Evolutionary conservation across 2,113 vertebrate genomes (phyloP), one percentile per base, ranked within the genome.

Genomic region (Zosterops hypoxanthus): DNA sequence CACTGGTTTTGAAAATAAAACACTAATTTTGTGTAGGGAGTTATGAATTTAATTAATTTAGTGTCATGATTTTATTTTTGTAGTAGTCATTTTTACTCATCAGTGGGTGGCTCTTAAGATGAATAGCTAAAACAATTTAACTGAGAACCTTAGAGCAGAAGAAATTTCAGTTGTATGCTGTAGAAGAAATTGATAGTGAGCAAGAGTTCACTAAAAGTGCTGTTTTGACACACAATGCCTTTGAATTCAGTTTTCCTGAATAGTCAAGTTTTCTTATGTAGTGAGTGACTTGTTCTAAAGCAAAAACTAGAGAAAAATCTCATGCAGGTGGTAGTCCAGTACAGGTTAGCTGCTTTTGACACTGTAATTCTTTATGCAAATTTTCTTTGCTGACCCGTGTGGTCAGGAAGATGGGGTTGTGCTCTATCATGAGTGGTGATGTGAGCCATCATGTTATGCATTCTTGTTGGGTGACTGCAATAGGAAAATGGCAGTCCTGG

Each of bases 101-200:
- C 71, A 65, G 78, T 82, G 73, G 61, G 65, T 90, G 84, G 70
- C 46, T 90, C 11, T 71, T 84, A 31, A 79, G 49, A 71, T 68
- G 88, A 92, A 60, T 29, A 82, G 41, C 41, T 92, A 41, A 94
- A 95, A 82, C 34, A 50, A 79, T 94, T 92, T 81, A 64, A 66
- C 36, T 19, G 64, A 75, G 41, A 86, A 59, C 41, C 56, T 25
- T 71, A 42, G 60, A 84, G 44, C 14, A 41, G 47, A 19, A 33
- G 31, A 75, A 95, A 79, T 82, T 89, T 71, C 29, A 34, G 72
- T 28, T 53, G 69, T 71, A 68, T 65, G 36, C 34, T 63, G 10
- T 60, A 53, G 31, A 68, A 75, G 72, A 81, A 44, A 47, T 77
- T 75, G 41, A 53, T 36, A 57, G 28, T 0, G 1, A 86, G 47